These are phyloP conservation scores for Clupea harengus DNA, from an alignment of 2,113 vertebrate genomes.

Conservation along the genomic window DNA sequence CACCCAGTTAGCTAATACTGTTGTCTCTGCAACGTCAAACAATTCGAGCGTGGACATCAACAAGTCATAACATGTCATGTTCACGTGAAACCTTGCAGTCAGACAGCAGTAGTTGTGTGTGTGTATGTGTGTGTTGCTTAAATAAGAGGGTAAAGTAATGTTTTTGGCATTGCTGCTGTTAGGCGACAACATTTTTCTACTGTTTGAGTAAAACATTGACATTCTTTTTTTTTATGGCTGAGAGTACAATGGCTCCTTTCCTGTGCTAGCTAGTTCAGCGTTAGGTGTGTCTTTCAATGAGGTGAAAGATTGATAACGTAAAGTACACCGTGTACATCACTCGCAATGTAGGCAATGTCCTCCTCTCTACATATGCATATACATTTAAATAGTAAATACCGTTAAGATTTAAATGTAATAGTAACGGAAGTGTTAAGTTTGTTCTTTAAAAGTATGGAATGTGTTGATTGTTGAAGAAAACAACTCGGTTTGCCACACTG, in stretches of 20 bases:
- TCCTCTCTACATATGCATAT: too few relatives aligned
- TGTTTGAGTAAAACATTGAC: background rate
- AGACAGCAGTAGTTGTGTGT: background rate
- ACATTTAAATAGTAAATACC: background rate
- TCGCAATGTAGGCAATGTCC: background rate
- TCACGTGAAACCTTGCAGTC: background rate
- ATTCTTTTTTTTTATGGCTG: background rate
- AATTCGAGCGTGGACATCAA: background rate
- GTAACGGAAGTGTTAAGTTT: background rate
- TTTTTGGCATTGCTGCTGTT: background rate
- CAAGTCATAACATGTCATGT: background rate
- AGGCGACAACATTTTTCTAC: too few relatives aligned
- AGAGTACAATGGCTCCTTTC: background rate
- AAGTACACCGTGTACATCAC: constrained; percentile 5
- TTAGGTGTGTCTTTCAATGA: background rate
- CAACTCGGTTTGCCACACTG: background rate
- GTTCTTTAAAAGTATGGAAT: background rate
- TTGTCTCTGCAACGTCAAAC: background rate
- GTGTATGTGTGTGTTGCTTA: too few relatives aligned
- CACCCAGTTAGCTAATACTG: background rate
- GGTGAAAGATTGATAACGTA: background rate
- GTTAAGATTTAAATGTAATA: background rate
- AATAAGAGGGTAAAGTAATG: too few relatives aligned
- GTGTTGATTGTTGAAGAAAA: background rate
- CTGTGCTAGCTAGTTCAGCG: background rate